phyloP scores from a whole-genome alignment of 1,140 invertebrate species.

The Diabrotica virgifera region DNA sequence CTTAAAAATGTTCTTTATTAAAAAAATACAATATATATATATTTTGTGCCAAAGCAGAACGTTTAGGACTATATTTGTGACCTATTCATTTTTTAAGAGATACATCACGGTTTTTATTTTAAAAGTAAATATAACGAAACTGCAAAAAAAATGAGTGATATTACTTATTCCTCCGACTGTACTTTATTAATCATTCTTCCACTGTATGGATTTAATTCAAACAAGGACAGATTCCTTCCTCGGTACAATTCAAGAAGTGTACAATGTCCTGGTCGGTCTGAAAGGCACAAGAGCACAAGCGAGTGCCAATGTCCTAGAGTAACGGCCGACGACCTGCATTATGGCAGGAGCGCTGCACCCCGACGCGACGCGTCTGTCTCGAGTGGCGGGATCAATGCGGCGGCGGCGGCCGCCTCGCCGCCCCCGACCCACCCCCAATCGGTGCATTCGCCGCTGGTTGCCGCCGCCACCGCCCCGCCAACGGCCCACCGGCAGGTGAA shows the following conservation, averaged over 20 bases:
- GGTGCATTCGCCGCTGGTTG: not conserved
- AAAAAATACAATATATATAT: no score
- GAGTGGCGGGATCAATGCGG: slow-evolving; percentile 14
- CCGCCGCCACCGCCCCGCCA: not conserved
- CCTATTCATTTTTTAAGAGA: no score
- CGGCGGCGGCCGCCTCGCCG: not conserved
- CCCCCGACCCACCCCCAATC: not conserved
- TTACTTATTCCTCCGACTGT: no score
- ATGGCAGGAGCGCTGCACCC: slow-evolving; percentile 13
- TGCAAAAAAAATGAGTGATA: no score
- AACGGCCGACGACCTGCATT: slow-evolving; percentile 14
- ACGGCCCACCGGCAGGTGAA: slow-evolving; percentile 6
- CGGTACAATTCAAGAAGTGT: slow-evolving; percentile 2
- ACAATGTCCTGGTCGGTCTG: not conserved
- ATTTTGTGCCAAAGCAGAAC: no score
- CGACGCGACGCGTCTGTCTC: slow-evolving; percentile 6
- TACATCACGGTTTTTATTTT: no score
- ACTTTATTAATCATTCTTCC: no score
- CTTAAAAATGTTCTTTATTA: no score
- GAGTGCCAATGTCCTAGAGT: slow-evolving; percentile 12
- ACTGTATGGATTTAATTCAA: no score
- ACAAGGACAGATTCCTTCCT: slow-evolving; percentile 10
- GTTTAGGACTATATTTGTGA: no score
- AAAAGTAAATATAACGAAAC: no score
- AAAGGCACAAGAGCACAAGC: not conserved